Conservation (phyloP, 2,113 vertebrate genomes). For the Paramisgurnus dabryanus region DNA sequence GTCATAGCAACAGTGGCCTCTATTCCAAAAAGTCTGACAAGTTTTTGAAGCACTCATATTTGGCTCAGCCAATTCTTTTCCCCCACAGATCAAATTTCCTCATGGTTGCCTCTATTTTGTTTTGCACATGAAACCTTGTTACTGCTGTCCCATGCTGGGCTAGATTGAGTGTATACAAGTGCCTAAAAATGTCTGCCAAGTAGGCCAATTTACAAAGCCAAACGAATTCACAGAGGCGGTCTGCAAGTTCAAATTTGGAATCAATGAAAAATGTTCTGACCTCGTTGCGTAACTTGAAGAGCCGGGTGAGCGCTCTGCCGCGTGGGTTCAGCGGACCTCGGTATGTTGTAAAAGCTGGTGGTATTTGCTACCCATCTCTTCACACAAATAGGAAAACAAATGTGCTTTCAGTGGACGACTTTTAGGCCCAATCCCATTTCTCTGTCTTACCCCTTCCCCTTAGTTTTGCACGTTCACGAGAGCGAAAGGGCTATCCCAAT, state of each 20-base stretch:
- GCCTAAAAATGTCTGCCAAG: constrained; percentile 2
- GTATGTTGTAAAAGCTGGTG: no score
- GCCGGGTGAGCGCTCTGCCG: neutral
- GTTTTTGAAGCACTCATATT: neutral
- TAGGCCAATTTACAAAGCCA: constrained; percentile 22
- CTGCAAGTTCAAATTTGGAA: constrained; percentile 9
- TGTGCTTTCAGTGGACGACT: neutral
- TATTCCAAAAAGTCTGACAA: neutral
- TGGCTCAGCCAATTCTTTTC: neutral
- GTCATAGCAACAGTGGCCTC: neutral
- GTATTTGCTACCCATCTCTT: no score
- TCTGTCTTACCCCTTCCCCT: no score
- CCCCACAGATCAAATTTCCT: neutral
- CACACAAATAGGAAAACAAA: neutral
- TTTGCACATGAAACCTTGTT: neutral
- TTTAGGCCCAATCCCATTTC: no score
- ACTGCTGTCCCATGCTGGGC: neutral
- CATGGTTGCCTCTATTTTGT: neutral
- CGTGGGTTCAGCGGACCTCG: no score
- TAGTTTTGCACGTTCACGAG: no score
- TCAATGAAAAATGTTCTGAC: neutral
- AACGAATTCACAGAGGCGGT: constrained; percentile 4
- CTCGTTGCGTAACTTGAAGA: neutral
- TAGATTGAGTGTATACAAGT: neutral
- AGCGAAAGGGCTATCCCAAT: no score